phyloP scores from a whole-genome alignment of 2,797 vertebrate species.

The Sandelia bainsii region DNA sequence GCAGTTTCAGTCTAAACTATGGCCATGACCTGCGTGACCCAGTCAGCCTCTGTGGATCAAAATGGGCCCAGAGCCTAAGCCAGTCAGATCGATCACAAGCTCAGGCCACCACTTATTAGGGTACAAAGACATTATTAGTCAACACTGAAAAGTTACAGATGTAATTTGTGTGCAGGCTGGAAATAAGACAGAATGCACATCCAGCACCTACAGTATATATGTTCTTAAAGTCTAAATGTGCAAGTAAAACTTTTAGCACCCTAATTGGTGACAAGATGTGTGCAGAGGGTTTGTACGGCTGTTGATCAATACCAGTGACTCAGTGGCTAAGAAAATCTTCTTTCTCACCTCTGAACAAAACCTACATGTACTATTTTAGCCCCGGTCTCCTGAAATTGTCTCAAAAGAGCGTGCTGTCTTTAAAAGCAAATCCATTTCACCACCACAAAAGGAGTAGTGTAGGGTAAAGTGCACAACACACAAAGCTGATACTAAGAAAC shows the following conservation, averaged over 20 bases:
- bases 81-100: slow-evolving; percentile 73
- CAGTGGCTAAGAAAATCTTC: slow-evolving; percentile 40
- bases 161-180: slow-evolving; percentile 43
- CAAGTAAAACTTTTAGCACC: slow-evolving; percentile 32
- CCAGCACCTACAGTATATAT: slow-evolving; percentile 6
- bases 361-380: slow-evolving; percentile 41
- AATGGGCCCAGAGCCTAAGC: slow-evolving; percentile 39
- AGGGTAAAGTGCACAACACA: slow-evolving; percentile 44
- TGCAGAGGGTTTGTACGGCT: slow-evolving; percentile 15
- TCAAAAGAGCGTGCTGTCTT: slow-evolving; percentile 54
- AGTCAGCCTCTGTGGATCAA: slow-evolving; percentile 57
- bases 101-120: slow-evolving; percentile 73
- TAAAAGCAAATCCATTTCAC: slow-evolving; percentile 66
- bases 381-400: slow-evolving; percentile 13
- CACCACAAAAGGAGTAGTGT: slow-evolving; percentile 47
- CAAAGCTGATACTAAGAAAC: slow-evolving; percentile 34
- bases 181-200: slow-evolving; percentile 39
- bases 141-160: slow-evolving; percentile 51
- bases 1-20: slow-evolving; percentile 63
- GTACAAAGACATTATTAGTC: slow-evolving; percentile 60
- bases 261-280: slow-evolving; percentile 46
- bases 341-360: slow-evolving; percentile 59
- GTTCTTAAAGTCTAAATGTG: slow-evolving; percentile 32
- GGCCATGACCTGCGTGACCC: slow-evolving; percentile 62
- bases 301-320: slow-evolving; percentile 50